phyloP scores from a whole-genome alignment of 2,888 invertebrate genomes.

The Creontiades dilutus region DNA sequence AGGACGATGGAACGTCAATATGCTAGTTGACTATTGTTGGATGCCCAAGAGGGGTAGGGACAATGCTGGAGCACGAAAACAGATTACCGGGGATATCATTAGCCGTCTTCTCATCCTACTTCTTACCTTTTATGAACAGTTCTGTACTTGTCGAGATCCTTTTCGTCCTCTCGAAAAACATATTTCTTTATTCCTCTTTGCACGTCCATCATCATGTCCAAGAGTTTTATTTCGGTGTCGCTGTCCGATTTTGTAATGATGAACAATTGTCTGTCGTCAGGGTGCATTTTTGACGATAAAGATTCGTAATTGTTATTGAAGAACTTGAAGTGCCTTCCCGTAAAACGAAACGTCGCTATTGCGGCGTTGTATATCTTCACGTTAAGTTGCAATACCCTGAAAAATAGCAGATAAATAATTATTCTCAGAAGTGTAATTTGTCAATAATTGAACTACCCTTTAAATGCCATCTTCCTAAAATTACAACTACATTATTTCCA shows the following conservation, averaged over 20 bases:
- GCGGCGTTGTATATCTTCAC: conserved; percentile 69
- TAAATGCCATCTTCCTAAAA: too few species aligned
- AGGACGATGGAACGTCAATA: too few species aligned
- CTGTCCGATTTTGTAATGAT: not conserved
- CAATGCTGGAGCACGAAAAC: too few species aligned
- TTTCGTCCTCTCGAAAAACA: conserved; percentile 70
- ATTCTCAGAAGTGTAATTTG: too few species aligned
- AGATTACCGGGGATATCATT: too few species aligned
- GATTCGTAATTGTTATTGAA: conserved; percentile 51
- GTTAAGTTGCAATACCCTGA: conserved; percentile 68
- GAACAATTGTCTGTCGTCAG: conserved; percentile 39
- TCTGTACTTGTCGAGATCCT: conserved; percentile 29
- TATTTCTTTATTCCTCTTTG: conserved; percentile 69
- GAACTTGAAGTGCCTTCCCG: conserved; percentile 44
- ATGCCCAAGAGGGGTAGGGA: too few species aligned
- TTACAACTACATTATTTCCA: too few species aligned
- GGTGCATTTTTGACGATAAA: conserved; percentile 3
- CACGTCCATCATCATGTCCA: not conserved
- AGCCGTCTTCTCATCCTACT: too few species aligned
- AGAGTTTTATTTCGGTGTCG: not conserved
- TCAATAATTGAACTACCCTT: too few species aligned
- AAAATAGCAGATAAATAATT: too few species aligned
- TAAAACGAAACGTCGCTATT: conserved; percentile 65
- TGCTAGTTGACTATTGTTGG: too few species aligned
- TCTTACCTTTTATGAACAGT: conserved; percentile 30